Percentiles rank a stretch among this genome's conserved stretches.
These are phyloP conservation scores for Abrostola tripartita DNA, from an alignment of 2,888 invertebrate species.

Conservation along the genomic window DNA sequence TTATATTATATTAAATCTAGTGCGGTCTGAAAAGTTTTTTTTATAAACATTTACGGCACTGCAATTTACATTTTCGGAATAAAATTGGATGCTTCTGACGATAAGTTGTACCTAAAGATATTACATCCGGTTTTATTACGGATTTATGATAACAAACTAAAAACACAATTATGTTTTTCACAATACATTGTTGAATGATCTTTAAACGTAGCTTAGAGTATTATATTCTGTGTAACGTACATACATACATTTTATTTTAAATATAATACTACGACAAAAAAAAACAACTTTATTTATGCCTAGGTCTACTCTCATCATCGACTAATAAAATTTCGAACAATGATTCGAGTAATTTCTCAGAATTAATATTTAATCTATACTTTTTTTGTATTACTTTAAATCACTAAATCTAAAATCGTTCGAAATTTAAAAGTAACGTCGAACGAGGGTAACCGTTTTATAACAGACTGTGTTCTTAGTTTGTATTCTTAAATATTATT, in stretches of 20 bases:
- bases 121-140: neutral
- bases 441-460: neutral
- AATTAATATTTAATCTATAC: no score
- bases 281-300: no score
- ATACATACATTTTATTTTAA: constrained; percentile 1
- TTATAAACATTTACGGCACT: neutral
- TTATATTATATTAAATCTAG: constrained; percentile 1
- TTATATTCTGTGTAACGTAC: neutral
- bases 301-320: neutral
- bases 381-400: no score
- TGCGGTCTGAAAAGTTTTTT: constrained; percentile 1
- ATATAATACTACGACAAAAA: neutral
- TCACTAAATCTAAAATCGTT: no score
- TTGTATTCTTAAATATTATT: constrained; percentile 17
- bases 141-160: neutral
- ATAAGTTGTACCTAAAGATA: neutral
- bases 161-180: neutral
- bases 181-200: neutral
- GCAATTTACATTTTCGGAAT: neutral
- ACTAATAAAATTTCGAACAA: neutral
- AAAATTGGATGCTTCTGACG: neutral
- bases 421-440: neutral
- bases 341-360: neutral
- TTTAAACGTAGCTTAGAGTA: neutral
- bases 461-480: neutral